Conservation (phyloP, 1,140 invertebrate species). For the Drosophila nigrodunni region DNA sequence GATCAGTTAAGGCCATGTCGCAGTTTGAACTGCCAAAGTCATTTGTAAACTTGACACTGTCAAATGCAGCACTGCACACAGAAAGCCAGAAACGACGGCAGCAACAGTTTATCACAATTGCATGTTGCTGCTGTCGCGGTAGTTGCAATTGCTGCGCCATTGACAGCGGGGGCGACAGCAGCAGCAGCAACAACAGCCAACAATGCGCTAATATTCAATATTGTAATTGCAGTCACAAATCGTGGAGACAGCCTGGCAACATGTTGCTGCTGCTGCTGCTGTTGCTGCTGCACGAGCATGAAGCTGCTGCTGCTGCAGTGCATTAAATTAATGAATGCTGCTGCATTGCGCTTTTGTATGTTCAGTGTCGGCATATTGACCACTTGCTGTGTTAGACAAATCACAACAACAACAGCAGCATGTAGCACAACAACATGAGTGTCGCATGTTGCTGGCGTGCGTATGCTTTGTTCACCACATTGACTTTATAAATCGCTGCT, state of each 20-base stretch:
- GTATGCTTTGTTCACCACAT: slow-evolving; percentile 67
- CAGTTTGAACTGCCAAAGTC: slow-evolving; percentile 67
- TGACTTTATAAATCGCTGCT: slow-evolving; percentile 70
- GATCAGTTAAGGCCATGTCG: slow-evolving; percentile 71
- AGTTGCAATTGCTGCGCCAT: too few relatives aligned
- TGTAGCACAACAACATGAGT: slow-evolving; percentile 6
- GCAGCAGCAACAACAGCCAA: slow-evolving; percentile 53
- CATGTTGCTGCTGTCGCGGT: slow-evolving; percentile 31
- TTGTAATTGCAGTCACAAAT: slow-evolving; percentile 83
- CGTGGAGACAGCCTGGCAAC: slow-evolving; percentile 56
- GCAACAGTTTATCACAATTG: slow-evolving; percentile 74
- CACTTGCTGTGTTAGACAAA: slow-evolving; percentile 83
- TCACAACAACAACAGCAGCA: slow-evolving; percentile 72
- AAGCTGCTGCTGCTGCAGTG: slow-evolving; percentile 41
- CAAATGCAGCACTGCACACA: slow-evolving; percentile 60
- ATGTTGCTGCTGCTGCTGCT: slow-evolving; percentile 51
- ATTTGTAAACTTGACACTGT: slow-evolving; percentile 82
- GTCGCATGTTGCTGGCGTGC: slow-evolving; percentile 58
- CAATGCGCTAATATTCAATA: slow-evolving; percentile 83
- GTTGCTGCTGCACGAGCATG: slow-evolving; percentile 26
- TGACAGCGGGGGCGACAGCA: slow-evolving; percentile 74
- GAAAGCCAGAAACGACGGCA: slow-evolving; percentile 50
- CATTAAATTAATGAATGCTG: slow-evolving; percentile 79
- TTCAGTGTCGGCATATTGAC: slow-evolving; percentile 62
- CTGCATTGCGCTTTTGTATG: slow-evolving; percentile 66